Conservation (phyloP, 2,797 vertebrate species). For the Platyrinchus mystaceus region DNA sequence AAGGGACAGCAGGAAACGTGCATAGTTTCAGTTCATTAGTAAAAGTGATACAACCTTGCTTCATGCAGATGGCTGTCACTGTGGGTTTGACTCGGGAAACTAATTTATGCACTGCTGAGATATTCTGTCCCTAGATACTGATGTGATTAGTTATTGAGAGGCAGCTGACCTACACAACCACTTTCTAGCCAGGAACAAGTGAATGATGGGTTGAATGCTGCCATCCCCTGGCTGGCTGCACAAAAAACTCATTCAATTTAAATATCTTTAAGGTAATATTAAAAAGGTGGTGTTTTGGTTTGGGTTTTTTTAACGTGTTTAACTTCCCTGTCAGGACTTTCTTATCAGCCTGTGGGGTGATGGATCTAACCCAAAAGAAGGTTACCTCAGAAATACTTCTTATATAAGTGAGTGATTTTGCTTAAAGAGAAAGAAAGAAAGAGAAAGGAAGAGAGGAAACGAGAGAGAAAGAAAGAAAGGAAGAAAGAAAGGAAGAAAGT, state of each 20-base stretch:
- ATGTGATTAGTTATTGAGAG: neutral
- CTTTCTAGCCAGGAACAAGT: neutral
- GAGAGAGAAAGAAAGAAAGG: neutral
- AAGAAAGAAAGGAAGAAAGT: too few relatives aligned
- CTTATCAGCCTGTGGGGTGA: neutral
- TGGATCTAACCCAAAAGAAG: neutral
- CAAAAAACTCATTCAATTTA: neutral
- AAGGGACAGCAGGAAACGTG: neutral
- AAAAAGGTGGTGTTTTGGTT: neutral
- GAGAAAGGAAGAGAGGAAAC: too few relatives aligned
- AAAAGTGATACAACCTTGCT: neutral
- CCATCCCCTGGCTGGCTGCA: neutral
- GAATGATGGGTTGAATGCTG: neutral
- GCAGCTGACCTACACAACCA: neutral
- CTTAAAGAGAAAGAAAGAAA: neutral
- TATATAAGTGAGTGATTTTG: neutral
- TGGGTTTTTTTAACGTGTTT: neutral
- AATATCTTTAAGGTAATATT: neutral
- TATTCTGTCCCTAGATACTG: neutral
- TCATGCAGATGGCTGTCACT: neutral
- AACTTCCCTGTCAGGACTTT: neutral
- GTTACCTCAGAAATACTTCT: neutral
- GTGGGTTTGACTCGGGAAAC: neutral
- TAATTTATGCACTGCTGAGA: neutral
- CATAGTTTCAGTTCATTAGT: neutral